These are phyloP conservation scores for Amphipyra tragopoginis DNA, from an alignment of 2,888 invertebrate species.

Conservation along the genomic window DNA sequence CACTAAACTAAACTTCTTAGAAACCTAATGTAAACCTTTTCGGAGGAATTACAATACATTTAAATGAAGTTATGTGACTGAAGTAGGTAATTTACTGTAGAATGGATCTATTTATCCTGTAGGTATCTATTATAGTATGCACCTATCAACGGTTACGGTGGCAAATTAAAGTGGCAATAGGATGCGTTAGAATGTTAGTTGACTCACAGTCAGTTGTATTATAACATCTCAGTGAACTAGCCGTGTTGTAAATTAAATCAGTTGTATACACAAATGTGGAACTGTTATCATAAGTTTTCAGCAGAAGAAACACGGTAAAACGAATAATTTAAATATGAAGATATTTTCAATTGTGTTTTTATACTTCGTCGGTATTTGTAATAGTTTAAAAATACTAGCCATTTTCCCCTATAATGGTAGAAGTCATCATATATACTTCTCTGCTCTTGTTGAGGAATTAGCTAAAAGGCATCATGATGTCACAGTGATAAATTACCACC, in stretches of 20 bases:
- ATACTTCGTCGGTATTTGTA: slow-evolving; percentile 26
- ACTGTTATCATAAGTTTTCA: not conserved
- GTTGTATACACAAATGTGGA: not conserved
- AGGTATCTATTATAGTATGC: not conserved
- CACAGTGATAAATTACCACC: slow-evolving; percentile 73
- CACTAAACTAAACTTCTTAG: not conserved
- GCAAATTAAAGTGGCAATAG: not conserved
- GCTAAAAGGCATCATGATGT: slow-evolving; percentile 70
- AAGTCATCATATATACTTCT: slow-evolving; percentile 65
- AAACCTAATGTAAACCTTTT: slow-evolving; percentile 13
- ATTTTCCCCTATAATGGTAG: slow-evolving; percentile 68
- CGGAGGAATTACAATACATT: no score
- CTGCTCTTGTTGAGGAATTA: slow-evolving; percentile 60
- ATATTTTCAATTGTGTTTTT: slow-evolving; percentile 17
- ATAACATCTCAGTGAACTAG: slow-evolving; percentile 13
- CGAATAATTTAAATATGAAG: slow-evolving; percentile 23
- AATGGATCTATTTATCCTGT: no score
- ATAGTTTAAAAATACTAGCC: slow-evolving; percentile 62
- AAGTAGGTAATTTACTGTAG: no score
- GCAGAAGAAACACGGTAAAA: no score
- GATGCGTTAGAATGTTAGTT: not conserved
- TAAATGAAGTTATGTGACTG: no score
- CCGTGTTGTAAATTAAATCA: slow-evolving; percentile 1
- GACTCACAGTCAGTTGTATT: slow-evolving; percentile 17
- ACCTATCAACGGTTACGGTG: not conserved